Evolutionary conservation across 1,140 invertebrate genomes (phyloP), one percentile per base, ranked within the genome.

Genomic region (Diploscapter pachys): DNA sequence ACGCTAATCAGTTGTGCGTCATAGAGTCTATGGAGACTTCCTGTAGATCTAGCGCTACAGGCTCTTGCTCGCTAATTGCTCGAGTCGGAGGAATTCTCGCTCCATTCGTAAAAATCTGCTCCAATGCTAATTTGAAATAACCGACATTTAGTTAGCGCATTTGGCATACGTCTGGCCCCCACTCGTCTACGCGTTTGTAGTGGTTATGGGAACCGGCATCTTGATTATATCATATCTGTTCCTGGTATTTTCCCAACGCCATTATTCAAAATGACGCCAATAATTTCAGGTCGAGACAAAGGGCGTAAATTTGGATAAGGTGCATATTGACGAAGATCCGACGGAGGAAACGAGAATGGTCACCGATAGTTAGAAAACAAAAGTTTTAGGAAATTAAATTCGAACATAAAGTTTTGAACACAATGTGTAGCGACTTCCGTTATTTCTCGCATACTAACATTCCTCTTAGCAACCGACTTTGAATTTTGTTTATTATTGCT

Each of bases 51-150:
- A 75, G 76, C 13, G 76, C 80, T 6, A 82, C 82, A 70, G 81
- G 80, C 66, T 71, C 75, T 5, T 83, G 82, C 62, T 83, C 82
- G 11, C 69, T 83, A 57, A 78, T 83, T 9, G 82, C 81, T 48
- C 69, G 83, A 69, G 77, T 84, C 52, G 82, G 82, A 55, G 81
- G 82, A 5, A 78, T 83, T 71, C 64, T 82, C 48, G 82, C 82
- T 50, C 82, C 82, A 9, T 52, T 69, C 63, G 81, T 83, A 68
- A 56, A 61, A 4, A 63, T 48, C 62, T 13, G 31, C 50, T 63
- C 62, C 5, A 48, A 48, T 4, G 5, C 5, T 63, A 63, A 5
- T 63, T 63, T 63, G 2, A 13, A 63, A 49, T 4, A 63, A 49
- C 5, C 11, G 48, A 13, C 31, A 59, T 50, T 63, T 3, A n/a